Percentiles rank a stretch among this genome's conserved stretches.
These are phyloP conservation scores for Alosa sapidissima DNA, from an alignment of 2,797 vertebrate genomes.

Conservation along the genomic window DNA sequence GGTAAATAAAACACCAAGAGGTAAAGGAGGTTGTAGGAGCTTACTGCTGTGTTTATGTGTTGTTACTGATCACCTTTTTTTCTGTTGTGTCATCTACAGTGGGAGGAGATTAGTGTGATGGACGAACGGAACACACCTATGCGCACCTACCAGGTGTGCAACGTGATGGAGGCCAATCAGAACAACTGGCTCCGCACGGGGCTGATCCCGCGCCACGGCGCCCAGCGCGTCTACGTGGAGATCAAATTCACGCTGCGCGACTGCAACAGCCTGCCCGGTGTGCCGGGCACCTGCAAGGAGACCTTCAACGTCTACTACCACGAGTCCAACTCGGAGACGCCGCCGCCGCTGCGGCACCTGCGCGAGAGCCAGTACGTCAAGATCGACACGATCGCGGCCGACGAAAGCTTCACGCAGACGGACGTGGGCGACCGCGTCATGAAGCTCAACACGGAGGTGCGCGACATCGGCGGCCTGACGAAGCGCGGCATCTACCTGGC, in stretches of 20 bases:
- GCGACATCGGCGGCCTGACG: conserved; percentile 92
- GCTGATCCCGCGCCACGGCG: conserved; percentile 87
- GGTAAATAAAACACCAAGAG: not conserved
- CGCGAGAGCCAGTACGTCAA: conserved; percentile 64
- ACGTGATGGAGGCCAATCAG: conserved; percentile 96
- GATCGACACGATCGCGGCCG: conserved; percentile 98
- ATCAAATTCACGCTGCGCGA: conserved; percentile 97
- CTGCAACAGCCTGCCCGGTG: conserved; percentile 95
- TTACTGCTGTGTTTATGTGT: not conserved
- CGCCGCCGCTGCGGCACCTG: conserved; percentile 48
- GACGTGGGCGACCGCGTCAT: conserved; percentile 97
- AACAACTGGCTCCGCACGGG: conserved; percentile 99
- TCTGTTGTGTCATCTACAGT: conserved; percentile 68
- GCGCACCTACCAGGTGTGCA: conserved; percentile 98
- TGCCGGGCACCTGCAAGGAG: conserved; percentile 98
- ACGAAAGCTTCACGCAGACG: conserved; percentile 98
- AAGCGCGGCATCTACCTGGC: conserved; percentile 94
- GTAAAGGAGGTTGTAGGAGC: not conserved
- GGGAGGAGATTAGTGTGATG: conserved; percentile 98
- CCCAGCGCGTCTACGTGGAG: conserved; percentile 96
- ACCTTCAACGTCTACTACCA: conserved; percentile 98
- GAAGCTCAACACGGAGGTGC: conserved; percentile 98
- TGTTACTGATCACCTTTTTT: not conserved
- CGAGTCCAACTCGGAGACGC: conserved; percentile 86
- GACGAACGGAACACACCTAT: conserved; percentile 98